Evolutionary conservation across 2,888 invertebrate species (phyloP).

Genomic region (Pseudeuparius sepicola): DNA sequence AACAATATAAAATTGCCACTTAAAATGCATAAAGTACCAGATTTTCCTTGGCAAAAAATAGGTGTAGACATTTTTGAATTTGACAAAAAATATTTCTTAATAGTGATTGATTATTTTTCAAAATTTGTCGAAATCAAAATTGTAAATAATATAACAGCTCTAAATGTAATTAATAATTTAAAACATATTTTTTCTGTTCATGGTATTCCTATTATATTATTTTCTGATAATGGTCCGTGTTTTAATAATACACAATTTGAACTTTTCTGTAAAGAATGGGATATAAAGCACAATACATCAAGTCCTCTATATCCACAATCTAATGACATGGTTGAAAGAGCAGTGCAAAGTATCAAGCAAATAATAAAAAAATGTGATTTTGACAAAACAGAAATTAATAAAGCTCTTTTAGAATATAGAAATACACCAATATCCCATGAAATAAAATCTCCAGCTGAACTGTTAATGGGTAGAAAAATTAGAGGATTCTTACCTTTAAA

Average conservation of each 20-base stretch:
- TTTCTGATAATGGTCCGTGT: slow-evolving; percentile 21
- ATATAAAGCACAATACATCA: slow-evolving; percentile 19
- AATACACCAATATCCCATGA: no score
- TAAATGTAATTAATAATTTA: slow-evolving; percentile 9
- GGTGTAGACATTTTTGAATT: slow-evolving; percentile 16
- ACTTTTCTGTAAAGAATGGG: slow-evolving; percentile 19
- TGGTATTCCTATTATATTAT: slow-evolving; percentile 17
- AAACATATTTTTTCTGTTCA: slow-evolving; percentile 15
- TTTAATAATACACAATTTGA: slow-evolving; percentile 19
- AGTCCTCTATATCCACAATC: slow-evolving; percentile 21
- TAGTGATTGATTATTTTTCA: slow-evolving; percentile 24
- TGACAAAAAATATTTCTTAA: slow-evolving; percentile 19
- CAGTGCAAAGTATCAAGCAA: slow-evolving; percentile 23
- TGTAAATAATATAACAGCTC: slow-evolving; percentile 12
- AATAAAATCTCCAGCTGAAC: no score
- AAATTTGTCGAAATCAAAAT: slow-evolving; percentile 24
- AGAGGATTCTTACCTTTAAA: slow-evolving; percentile 4
- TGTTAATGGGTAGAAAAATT: slow-evolving; percentile 25
- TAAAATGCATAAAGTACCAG: slow-evolving; percentile 14
- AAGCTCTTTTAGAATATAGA: slow-evolving; percentile 17
- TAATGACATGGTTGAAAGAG: slow-evolving; percentile 23
- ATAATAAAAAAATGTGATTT: slow-evolving; percentile 8
- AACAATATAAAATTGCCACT: slow-evolving; percentile 17
- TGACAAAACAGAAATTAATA: slow-evolving; percentile 12
- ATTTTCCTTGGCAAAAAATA: slow-evolving; percentile 20